Percentiles rank a stretch among this genome's conserved stretches.
Evolutionary conservation across 1,140 invertebrate genomes (phyloP).

Genomic region (Trachymyrmex septentrionalis): DNA sequence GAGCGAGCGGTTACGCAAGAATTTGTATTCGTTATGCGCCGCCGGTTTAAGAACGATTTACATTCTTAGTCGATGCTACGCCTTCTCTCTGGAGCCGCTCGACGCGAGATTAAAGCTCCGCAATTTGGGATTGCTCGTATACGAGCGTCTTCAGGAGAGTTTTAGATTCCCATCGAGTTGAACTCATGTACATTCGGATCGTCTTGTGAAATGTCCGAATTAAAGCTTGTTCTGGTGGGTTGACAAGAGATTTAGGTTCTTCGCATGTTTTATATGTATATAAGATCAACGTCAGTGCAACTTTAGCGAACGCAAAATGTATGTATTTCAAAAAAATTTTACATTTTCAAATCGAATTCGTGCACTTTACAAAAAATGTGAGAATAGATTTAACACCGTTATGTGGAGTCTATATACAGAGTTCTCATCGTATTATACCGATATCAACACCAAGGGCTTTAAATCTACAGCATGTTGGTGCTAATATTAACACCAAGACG

Average conservation of each 20-base stretch:
- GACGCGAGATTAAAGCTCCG: neutral
- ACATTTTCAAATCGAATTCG: no score
- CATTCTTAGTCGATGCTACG: slow-evolving; percentile 66
- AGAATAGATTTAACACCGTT: no score
- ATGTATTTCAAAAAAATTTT: neutral
- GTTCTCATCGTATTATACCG: no score
- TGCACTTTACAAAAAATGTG: no score
- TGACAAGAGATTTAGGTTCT: neutral
- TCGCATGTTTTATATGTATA: neutral
- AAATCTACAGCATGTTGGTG: no score
- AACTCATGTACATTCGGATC: neutral
- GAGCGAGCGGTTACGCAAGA: slow-evolving; percentile 35
- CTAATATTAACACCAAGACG: no score
- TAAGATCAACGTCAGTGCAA: neutral
- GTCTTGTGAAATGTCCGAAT: neutral
- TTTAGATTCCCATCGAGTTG: neutral
- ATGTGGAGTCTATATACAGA: no score
- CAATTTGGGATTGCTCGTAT: neutral
- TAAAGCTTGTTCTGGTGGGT: neutral
- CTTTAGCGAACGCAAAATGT: neutral
- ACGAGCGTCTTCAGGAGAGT: neutral
- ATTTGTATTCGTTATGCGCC: slow-evolving; percentile 55
- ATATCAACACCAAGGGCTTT: no score
- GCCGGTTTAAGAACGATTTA: slow-evolving; percentile 65
- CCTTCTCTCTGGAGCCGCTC: slow-evolving; percentile 68